phyloP scores from a whole-genome alignment of 2,888 invertebrate genomes.

The Antheraea yamamai region DNA sequence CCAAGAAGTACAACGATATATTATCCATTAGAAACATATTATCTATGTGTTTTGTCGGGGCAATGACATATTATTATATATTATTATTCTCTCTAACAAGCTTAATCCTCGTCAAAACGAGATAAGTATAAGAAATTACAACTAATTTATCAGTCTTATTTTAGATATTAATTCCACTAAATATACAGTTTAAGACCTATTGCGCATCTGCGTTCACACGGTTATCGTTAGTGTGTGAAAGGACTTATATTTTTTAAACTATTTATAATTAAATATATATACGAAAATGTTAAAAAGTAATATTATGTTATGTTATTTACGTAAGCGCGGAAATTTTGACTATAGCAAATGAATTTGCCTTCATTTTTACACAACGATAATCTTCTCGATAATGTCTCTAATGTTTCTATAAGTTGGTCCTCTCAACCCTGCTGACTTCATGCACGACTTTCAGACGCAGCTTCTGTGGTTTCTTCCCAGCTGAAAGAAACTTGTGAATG shows the following conservation, averaged over 20 bases:
- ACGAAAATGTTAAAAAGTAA: no score
- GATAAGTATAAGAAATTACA: background rate
- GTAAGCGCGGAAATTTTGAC: no score
- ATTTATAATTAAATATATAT: no score
- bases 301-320: no score
- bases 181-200: background rate
- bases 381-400: background rate
- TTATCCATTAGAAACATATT: background rate
- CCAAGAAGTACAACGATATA: background rate
- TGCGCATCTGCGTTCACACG: background rate
- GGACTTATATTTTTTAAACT: no score
- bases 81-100: conserved; percentile 3
- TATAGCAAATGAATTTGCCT: no score
- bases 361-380: background rate
- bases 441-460: conserved; percentile 29
- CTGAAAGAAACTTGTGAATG: conserved; percentile 27
- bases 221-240: no score
- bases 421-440: conserved; percentile 11
- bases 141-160: conserved; percentile 11
- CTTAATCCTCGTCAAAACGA: background rate
- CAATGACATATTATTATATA: background rate
- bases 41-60: no score
- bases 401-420: conserved; percentile 2
- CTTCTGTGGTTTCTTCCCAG: conserved; percentile 35
- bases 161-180: background rate